Evolutionary conservation across 2,113 vertebrate species (phyloP).

Genomic region (Oceanites oceanicus): DNA sequence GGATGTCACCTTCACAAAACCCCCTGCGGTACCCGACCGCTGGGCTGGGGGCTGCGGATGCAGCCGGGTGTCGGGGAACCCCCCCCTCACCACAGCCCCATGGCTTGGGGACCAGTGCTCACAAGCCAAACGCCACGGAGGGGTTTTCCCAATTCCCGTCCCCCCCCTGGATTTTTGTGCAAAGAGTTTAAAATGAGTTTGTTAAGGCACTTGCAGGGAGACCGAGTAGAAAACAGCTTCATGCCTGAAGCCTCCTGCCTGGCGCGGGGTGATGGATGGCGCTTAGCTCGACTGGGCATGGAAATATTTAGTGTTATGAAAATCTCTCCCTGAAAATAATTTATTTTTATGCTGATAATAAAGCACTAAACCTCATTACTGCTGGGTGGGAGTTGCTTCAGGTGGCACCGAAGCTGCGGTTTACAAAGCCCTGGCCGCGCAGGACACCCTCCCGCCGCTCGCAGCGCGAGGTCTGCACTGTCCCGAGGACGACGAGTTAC

Average conservation of each 20-base stretch:
- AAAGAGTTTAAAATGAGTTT: not conserved
- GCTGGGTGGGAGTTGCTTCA: not conserved
- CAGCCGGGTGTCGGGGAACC: not conserved
- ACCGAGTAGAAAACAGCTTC: not conserved
- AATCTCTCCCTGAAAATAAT: not conserved
- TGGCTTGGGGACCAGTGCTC: fast-evolving
- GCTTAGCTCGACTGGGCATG: not conserved
- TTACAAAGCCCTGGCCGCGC: fast-evolving
- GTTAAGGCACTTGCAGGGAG: not conserved
- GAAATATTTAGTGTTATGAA: not conserved
- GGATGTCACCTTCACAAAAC: not conserved
- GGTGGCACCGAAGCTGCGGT: fast-evolving
- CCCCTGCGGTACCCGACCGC: fast-evolving
- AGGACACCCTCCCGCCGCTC: not conserved
- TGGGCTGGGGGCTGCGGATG: not conserved
- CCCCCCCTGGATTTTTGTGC: not conserved
- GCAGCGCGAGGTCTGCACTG: fast-evolving
- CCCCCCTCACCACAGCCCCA: fast-evolving
- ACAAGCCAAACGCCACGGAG: not conserved
- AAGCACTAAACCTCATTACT: not conserved
- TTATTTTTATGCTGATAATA: not conserved
- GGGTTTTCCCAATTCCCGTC: not conserved
- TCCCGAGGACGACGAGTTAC: not conserved
- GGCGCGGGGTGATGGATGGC: not conserved
- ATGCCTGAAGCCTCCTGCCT: not conserved